Percentiles rank a stretch among this genome's conserved stretches.
Evolutionary conservation across 2,888 invertebrate genomes (phyloP).

Genomic region (Latheticus oryzae): DNA sequence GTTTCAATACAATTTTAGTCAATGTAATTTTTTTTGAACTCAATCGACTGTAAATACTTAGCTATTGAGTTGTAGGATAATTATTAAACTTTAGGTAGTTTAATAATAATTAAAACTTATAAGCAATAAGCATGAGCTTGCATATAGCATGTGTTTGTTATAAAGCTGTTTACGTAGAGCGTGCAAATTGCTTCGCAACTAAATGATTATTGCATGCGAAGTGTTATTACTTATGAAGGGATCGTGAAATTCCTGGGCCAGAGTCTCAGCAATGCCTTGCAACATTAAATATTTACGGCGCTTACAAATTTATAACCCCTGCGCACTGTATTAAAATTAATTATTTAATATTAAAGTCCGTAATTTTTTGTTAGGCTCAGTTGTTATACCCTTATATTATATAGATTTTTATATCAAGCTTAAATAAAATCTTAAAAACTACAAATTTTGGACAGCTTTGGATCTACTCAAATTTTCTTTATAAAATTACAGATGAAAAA

Average conservation of each 20-base stretch:
- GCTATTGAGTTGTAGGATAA: too few relatives aligned
- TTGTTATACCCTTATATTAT: constrained; percentile 54
- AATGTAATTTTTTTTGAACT: too few relatives aligned
- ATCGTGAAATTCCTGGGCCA: constrained; percentile 61
- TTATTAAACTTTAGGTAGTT: constrained; percentile 24
- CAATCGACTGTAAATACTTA: too few relatives aligned
- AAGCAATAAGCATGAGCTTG: constrained; percentile 57
- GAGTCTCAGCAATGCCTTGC: constrained; percentile 58
- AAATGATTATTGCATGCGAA: constrained; percentile 64
- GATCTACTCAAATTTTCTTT: too few relatives aligned
- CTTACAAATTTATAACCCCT: constrained; percentile 65
- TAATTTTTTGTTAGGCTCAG: constrained; percentile 67
- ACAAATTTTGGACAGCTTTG: too few relatives aligned
- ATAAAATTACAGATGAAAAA: too few relatives aligned
- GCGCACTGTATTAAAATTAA: constrained; percentile 71
- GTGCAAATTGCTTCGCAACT: constrained; percentile 62
- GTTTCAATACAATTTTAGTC: too few relatives aligned
- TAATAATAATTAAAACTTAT: constrained; percentile 44
- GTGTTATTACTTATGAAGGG: constrained; percentile 59
- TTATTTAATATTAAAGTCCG: constrained; percentile 72
- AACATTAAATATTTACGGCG: constrained; percentile 63
- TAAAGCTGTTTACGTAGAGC: constrained; percentile 60
- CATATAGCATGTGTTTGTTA: constrained; percentile 58
- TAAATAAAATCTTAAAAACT: constrained; percentile 57
- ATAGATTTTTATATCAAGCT: constrained; percentile 54